Evolutionary conservation across 2,888 invertebrate species (phyloP).

Genomic region (Nowickia ferox): DNA sequence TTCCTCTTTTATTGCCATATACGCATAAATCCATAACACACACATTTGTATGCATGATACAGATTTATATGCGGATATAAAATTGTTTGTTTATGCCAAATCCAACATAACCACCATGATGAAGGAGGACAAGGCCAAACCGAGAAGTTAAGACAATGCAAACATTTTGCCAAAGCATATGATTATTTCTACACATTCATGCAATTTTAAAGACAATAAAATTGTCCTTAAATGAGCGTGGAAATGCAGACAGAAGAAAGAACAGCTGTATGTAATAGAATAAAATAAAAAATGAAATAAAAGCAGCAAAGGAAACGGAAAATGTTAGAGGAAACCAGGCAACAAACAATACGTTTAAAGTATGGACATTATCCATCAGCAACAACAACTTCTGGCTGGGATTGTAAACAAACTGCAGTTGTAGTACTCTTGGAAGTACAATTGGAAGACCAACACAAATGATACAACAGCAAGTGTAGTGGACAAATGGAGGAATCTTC

Average conservation of each 20-base stretch:
- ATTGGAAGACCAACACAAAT: constrained; percentile 51
- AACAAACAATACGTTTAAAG: constrained; percentile 35
- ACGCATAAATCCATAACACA: not conserved
- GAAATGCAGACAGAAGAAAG: constrained; percentile 16
- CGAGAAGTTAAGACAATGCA: constrained; percentile 22
- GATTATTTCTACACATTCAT: constrained; percentile 31
- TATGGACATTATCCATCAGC: constrained; percentile 63
- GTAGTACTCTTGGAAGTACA: constrained; percentile 20
- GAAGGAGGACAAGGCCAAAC: constrained; percentile 52
- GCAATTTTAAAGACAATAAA: constrained; percentile 54
- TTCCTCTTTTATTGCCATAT: constrained; percentile 10
- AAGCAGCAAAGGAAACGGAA: constrained; percentile 29
- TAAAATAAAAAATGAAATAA: constrained; percentile 25
- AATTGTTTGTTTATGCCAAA: not conserved
- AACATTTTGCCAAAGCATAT: constrained; percentile 48
- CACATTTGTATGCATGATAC: not conserved
- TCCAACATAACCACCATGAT: constrained; percentile 20
- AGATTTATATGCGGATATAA: constrained; percentile 8
- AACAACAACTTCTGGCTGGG: constrained; percentile 49
- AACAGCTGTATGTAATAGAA: not conserved
- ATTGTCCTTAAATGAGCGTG: constrained; percentile 44
- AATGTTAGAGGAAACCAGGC: constrained; percentile 29
- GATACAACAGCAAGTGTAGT: constrained; percentile 60
- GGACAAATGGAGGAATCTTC: constrained; percentile 55
- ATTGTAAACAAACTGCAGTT: constrained; percentile 50